A percentile compares a stretch with the other conserved stretches of the same genome.
phyloP scores from a whole-genome alignment of 2,797 vertebrate species.

The Stomatorhinus walkeri region DNA sequence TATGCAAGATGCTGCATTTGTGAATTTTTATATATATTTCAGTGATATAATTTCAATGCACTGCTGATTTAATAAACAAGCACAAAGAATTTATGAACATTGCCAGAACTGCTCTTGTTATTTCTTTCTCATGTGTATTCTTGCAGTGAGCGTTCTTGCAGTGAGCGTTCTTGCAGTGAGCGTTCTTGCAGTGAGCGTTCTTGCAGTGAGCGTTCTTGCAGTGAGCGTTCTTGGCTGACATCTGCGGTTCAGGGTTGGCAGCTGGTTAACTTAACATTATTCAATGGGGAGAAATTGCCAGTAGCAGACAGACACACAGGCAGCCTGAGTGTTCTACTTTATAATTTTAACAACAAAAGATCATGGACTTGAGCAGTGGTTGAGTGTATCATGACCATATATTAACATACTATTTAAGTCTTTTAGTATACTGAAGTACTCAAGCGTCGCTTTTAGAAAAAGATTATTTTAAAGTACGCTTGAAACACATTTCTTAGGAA shows the following conservation, averaged over 20 bases:
- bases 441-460: background rate
- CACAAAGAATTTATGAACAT: background rate
- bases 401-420: background rate
- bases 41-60: background rate
- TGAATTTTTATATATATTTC: background rate
- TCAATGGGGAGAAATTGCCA: background rate
- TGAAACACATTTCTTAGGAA: background rate
- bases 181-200: background rate
- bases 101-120: background rate
- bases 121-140: background rate
- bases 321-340: background rate
- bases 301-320: background rate
- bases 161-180: background rate
- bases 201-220: too few relatives aligned
- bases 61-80: background rate
- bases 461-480: background rate
- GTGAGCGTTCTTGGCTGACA: background rate
- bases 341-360: background rate
- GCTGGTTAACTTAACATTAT: background rate
- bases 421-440: background rate
- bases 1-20: background rate
- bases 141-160: background rate
- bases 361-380: background rate
- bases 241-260: background rate
- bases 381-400: background rate